Base-by-base conservation (phyloP, 2,888 invertebrate genomes). In the Cephus sareptanus region DNA sequence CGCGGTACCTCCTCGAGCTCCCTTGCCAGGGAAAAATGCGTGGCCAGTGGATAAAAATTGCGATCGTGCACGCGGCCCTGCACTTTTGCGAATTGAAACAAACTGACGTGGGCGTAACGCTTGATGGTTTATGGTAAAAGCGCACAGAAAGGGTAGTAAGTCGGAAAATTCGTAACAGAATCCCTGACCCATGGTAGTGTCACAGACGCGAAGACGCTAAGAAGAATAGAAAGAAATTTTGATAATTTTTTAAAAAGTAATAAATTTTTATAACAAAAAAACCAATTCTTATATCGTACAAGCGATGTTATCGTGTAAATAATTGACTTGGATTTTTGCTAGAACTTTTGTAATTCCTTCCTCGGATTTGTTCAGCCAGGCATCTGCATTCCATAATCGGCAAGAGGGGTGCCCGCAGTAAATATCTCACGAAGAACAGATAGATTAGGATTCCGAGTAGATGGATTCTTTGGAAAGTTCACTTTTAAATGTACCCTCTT, bases 1-100 rank as follows among this genome's bases (percentile, higher is more conserved):
- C 85, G 83, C 35, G 34, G 13, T 33, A 76, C 76, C 56, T 80
- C 71, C 77, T 75, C 74, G 37, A 70, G 74, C 76, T 75, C 34
- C 34, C 77, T 34, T 3, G 74, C 34, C 74, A 34, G 23, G 74
- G 34, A 34, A 74, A 74, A 74, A 74, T 74, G 35, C 74, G 74
- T 74, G 34, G 74, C 31, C 71, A 71, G 9, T 31, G 11, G 31
- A 71, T 31, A 23, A 56, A 56, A 56, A 9, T 56, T 9, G 56
- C 23, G 56, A 23, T 56, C 23, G 56, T 56, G 23, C 56, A 9
- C 0, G 56, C 56, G 56, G 56, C 23, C 56, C 56, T 56, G 56
- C 23, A 56, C 56, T 56, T 9, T 56, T 56, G 23, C 56, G 56
- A 23, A 56, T 56, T 56, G 23, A 56, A 56, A 23, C 56, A 56